These are phyloP conservation scores for Nasonovia ribisnigri DNA, from an alignment of 2,888 invertebrate species.

Conservation along the genomic window DNA sequence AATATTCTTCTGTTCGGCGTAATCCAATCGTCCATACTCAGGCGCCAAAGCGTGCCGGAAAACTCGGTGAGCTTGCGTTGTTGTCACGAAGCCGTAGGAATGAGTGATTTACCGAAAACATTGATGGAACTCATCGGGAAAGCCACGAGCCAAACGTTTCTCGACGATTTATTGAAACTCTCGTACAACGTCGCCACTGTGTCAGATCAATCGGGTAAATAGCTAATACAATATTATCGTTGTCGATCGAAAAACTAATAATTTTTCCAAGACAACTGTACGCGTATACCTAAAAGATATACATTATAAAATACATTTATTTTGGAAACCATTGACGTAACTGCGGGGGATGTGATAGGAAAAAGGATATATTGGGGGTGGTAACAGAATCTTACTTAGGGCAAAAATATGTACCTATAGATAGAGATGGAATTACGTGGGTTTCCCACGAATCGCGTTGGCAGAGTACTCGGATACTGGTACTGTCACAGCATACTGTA, in stretches of 20 bases:
- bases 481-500: background rate
- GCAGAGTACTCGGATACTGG: background rate
- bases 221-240: too few species aligned
- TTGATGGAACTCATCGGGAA: constrained; percentile 7
- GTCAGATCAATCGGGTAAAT: constrained; percentile 35
- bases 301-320: background rate
- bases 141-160: constrained; percentile 9
- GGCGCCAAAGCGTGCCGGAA: constrained; percentile 38
- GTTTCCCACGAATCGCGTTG: background rate
- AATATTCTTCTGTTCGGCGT: constrained; percentile 30
- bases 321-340: background rate
- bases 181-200: background rate
- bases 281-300: background rate
- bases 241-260: background rate
- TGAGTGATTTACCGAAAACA: constrained; percentile 26
- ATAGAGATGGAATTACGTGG: background rate
- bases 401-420: background rate
- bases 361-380: background rate
- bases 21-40: constrained; percentile 40
- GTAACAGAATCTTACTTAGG: background rate
- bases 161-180: constrained; percentile 36
- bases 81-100: constrained; percentile 44
- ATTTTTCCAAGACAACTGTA: background rate
- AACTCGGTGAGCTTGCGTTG: constrained; percentile 6
- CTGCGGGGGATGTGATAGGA: background rate